Conservation (phyloP, 2,888 invertebrate genomes). For the Sericinus montela region DNA sequence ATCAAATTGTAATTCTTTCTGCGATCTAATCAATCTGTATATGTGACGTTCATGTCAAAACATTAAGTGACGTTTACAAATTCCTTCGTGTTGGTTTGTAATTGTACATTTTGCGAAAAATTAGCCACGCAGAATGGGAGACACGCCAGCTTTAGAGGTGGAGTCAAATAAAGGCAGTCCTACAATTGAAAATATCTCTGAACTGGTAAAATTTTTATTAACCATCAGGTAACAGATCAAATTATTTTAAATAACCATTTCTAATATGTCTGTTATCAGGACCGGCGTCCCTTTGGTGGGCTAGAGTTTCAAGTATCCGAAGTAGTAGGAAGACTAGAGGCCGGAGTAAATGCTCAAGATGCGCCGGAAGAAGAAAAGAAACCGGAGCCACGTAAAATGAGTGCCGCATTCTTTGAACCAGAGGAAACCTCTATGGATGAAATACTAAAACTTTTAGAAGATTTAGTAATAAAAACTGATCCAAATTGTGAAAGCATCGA, state of each 20-base stretch:
- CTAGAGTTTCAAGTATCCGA: constrained; percentile 86
- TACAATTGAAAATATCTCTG: constrained; percentile 39
- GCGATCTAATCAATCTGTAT: too few species aligned
- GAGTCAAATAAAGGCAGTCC: constrained; percentile 55
- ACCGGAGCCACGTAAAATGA: constrained; percentile 67
- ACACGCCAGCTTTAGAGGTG: constrained; percentile 57
- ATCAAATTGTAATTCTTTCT: too few species aligned
- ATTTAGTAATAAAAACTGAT: constrained; percentile 80
- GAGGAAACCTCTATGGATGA: constrained; percentile 80
- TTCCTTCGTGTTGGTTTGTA: constrained; percentile 63
- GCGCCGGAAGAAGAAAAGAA: constrained; percentile 58
- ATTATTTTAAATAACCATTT: neutral
- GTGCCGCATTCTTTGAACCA: constrained; percentile 73
- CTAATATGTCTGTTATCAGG: constrained; percentile 47
- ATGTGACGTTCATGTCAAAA: constrained; percentile 46
- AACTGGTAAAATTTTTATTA: constrained; percentile 44
- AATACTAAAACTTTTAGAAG: constrained; percentile 79
- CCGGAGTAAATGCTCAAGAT: constrained; percentile 76
- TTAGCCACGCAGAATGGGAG: constrained; percentile 74
- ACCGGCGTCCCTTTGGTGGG: constrained; percentile 81
- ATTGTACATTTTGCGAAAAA: constrained; percentile 42
- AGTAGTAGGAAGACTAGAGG: constrained; percentile 84
- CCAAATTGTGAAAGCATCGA: constrained; percentile 81
- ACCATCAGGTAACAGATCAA: neutral
- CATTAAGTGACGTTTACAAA: constrained; percentile 76